These are phyloP conservation scores for Leptobrachium leishanense DNA, from an alignment of 2,113 vertebrate species.

Conservation along the genomic window DNA sequence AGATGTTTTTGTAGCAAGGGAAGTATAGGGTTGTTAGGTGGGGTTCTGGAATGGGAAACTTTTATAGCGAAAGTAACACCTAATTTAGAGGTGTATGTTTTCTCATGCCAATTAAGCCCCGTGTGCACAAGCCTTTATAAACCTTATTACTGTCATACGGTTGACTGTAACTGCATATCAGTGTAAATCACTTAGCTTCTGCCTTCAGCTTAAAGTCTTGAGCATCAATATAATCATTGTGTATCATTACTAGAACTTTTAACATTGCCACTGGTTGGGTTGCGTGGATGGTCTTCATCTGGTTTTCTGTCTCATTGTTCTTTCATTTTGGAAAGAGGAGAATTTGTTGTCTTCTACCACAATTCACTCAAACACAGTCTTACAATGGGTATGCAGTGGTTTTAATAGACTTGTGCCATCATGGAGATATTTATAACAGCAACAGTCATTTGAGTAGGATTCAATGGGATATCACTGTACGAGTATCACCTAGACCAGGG, in stretches of 20 bases:
- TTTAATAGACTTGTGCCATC: too few relatives aligned
- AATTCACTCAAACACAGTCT: conserved; percentile 4
- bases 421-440: too few relatives aligned
- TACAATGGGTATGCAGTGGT: too few relatives aligned
- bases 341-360: conserved; percentile 4
- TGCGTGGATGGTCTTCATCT: too few relatives aligned
- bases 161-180: background rate
- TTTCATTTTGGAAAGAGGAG: too few relatives aligned
- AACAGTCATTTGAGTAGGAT: too few relatives aligned
- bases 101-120: conserved; percentile 29
- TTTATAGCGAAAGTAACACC: conserved; percentile 12
- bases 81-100: conserved; percentile 20
- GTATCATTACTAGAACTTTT: conserved; percentile 10
- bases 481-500: too few relatives aligned
- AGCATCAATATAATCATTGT: conserved; percentile 25
- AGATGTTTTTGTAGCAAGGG: conserved; percentile 20
- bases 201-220: conserved; percentile 10
- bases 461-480: too few relatives aligned
- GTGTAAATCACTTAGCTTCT: conserved; percentile 7
- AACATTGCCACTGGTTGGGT: background rate
- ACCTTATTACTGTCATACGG: conserved; percentile 13
- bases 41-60: conserved; percentile 7
- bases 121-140: conserved; percentile 27
- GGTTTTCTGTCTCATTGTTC: too few relatives aligned
- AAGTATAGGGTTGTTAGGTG: conserved; percentile 10